Conservation (phyloP, 2,888 invertebrate genomes). For the Hermaeophaga mercurialis region DNA sequence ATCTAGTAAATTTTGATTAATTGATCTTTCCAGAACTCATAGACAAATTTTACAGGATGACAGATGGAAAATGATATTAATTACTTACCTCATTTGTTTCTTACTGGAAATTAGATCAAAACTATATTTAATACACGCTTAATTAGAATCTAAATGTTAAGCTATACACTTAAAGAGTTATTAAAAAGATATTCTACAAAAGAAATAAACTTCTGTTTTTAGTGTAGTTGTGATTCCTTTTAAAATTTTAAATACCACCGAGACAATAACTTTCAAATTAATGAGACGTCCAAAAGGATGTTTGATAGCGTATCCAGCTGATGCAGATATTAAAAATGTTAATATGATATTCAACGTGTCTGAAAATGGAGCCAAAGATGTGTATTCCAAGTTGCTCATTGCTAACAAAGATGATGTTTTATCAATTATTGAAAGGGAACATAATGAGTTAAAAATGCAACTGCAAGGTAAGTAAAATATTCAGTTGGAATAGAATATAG, state of each 20-base stretch:
- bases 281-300: constrained; percentile 70
- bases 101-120: no score
- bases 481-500: no score
- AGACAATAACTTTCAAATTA: constrained; percentile 76
- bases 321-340: constrained; percentile 48
- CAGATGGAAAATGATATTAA: no score
- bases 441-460: constrained; percentile 67
- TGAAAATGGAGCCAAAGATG: constrained; percentile 60
- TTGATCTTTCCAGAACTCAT: no score
- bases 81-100: no score
- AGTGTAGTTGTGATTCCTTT: constrained; percentile 68
- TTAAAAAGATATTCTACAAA: no score
- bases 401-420: constrained; percentile 72
- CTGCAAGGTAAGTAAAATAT: constrained; percentile 49
- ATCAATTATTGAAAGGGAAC: constrained; percentile 76
- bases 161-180: no score
- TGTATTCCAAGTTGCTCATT: constrained; percentile 78
- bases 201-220: no score
- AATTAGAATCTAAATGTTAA: no score
- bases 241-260: constrained; percentile 64
- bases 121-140: no score
- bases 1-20: no score
- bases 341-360: constrained; percentile 57
- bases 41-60: no score
- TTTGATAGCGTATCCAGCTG: constrained; percentile 63